Base-by-base conservation (phyloP, 2,888 invertebrate genomes). In the Agrochola lota region DNA sequence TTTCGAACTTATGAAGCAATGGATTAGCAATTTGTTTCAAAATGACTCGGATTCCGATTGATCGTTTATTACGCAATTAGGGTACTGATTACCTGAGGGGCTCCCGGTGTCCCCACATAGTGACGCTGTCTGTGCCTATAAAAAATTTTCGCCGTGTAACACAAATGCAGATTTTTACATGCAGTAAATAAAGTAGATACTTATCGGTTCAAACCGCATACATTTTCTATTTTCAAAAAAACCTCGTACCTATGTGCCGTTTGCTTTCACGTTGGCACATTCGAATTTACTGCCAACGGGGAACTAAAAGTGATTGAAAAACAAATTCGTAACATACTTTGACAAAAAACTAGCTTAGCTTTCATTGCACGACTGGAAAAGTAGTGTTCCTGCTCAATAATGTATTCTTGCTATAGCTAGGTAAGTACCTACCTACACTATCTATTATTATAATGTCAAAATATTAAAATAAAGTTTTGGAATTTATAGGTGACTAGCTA, bases 291-390 rank as follows among this genome's bases (percentile, higher is more conserved):
- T 40, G 23, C 20, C 49, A 26, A 20, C 23, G 40, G 15, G 23
- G 9, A 73, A 43, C 40, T 69, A 73, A 52, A 72, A 68, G 15
- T 72, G 40, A 26, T 68, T 69, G 40, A 40, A 69, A 72, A 52
- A 72, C 26, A 26, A 52, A 67, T 67, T 35, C 15, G 26, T 40
- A 43, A 55, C 57, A 43, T 70, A 43, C 23, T 17, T 23, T 55
- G 70, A 23, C 17, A 73, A 43, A 49, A 68, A 43, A 35, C 17
- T 43, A 55, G 70, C 17, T 69, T 43, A 55, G 70, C 17, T 69
- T 69, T 68, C 26, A 7, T 73, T 43, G 17, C 3, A 2, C 55
- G 17, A 23, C 5, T 73, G 17, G 30, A 73, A 73, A 73, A 17
- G 23, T 60, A 12, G 30, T 57, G 40, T 57, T 66, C 20, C 26